phyloP scores from a whole-genome alignment of 2,888 invertebrate genomes.

The Cartodere bifasciata region DNA sequence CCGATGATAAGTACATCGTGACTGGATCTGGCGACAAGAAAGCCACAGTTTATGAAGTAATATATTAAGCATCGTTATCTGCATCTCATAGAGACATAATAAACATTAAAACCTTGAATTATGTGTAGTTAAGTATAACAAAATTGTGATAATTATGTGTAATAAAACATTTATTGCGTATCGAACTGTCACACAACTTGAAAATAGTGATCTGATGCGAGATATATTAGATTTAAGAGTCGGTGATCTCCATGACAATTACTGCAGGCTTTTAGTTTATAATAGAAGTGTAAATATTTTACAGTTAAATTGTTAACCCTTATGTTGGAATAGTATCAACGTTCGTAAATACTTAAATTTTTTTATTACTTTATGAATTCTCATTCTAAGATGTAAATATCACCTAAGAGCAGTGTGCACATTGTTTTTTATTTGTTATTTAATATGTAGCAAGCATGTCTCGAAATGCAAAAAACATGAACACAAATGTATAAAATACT shows the following conservation, averaged over 20 bases:
- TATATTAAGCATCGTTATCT: slow-evolving; percentile 44
- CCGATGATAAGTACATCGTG: slow-evolving; percentile 95
- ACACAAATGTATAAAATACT: slow-evolving; percentile 30
- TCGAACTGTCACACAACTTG: slow-evolving; percentile 18
- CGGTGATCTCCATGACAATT: slow-evolving; percentile 33
- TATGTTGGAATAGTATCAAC: slow-evolving; percentile 11
- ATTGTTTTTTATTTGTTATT: slow-evolving; percentile 31
- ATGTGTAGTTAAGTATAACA: slow-evolving; percentile 21
- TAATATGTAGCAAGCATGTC: slow-evolving; percentile 26
- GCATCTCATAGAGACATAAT: background rate
- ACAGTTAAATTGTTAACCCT: slow-evolving; percentile 13
- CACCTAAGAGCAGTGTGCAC: slow-evolving; percentile 21
- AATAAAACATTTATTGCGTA: slow-evolving; percentile 21
- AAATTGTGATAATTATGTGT: slow-evolving; percentile 30
- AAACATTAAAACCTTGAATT: no score
- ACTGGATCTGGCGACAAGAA: slow-evolving; percentile 98
- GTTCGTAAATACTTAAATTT: slow-evolving; percentile 19
- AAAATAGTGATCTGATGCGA: slow-evolving; percentile 26
- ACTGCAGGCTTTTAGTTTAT: slow-evolving; percentile 20
- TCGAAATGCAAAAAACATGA: slow-evolving; percentile 20
- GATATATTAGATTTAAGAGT: slow-evolving; percentile 21
- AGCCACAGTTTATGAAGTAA: slow-evolving; percentile 93
- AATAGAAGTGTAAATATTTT: slow-evolving; percentile 16
- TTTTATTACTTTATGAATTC: slow-evolving; percentile 15
- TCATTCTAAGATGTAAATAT: slow-evolving; percentile 20